A percentile compares a stretch with the other conserved stretches of the same genome.
phyloP scores from a whole-genome alignment of 2,888 invertebrate genomes.

The Celastrina argiolus region DNA sequence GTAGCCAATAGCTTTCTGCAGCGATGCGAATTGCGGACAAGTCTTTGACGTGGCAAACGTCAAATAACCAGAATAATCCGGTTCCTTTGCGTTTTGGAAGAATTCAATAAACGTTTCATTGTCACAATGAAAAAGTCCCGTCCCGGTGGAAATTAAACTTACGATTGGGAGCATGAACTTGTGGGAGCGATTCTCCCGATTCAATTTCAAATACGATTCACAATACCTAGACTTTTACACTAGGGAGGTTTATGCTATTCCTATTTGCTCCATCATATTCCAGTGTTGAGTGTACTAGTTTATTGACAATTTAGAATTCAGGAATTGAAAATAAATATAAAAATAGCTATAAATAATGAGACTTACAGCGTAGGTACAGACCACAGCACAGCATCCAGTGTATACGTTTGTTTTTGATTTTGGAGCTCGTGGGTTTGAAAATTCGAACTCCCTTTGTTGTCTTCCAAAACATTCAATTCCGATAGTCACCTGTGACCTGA shows the following conservation, averaged over 20 bases:
- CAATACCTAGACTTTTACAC: conserved; percentile 23
- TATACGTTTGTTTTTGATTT: too few species aligned
- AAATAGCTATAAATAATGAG: too few species aligned
- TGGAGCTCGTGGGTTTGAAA: too few species aligned
- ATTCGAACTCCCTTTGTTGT: too few species aligned
- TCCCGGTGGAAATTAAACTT: conserved; percentile 29
- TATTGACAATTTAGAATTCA: too few species aligned
- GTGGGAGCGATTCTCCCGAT: conserved; percentile 17
- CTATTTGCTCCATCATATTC: not conserved
- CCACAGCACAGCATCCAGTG: too few species aligned
- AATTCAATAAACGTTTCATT: conserved; percentile 22
- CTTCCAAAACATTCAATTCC: too few species aligned
- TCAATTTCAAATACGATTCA: conserved; percentile 26
- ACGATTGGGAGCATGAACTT: conserved; percentile 21
- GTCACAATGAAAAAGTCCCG: conserved; percentile 23
- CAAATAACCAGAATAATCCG: not conserved
- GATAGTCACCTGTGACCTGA: too few species aligned
- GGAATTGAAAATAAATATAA: too few species aligned
- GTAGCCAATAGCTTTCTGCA: not conserved
- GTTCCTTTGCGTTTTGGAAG: not conserved
- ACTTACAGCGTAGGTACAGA: too few species aligned
- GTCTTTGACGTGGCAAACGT: not conserved
- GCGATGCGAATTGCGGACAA: not conserved
- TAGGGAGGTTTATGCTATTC: not conserved
- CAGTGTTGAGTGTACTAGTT: not conserved